Base-by-base conservation (phyloP, 2,113 vertebrate species). In the Paradisaea rubra region DNA sequence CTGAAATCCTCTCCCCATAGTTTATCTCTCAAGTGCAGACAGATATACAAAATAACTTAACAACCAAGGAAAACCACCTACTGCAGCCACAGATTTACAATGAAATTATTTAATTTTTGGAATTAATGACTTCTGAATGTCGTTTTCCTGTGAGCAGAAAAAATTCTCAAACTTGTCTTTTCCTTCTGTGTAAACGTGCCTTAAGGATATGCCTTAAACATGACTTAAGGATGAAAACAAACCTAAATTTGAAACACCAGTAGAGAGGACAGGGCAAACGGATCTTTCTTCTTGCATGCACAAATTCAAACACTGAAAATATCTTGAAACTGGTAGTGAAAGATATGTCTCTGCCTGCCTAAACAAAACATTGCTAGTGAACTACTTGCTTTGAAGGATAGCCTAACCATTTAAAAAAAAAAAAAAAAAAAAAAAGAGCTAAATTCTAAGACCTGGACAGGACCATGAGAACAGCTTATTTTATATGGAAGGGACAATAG, bases 361-460 rank as follows among this genome's bases (percentile, higher is more conserved):
- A 91, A 97, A 97, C 78, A 94, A 95, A 96, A 76, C 25, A 89
- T 74, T 95, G 86, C 91, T 81, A 80, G 85, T 95, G 85, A 95
- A 93, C 61, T 53, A 59, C 53, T 91, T 89, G 59, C 52, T 96
- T 93, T 81, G 37, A 81, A 64, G 61, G 81, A 31, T 52, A 91
- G 74, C 53, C 69, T 94, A 85, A 72, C 54, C 74, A 77, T 49
- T 16, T 23, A 23, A 21, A 35, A 5, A 12, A 23, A 21, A 25
- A 66, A 66, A 20, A 86, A 69, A 56, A 31, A 88, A 68, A 49
- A n/a, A 61, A 8, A 53, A 49, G 2, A 71, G 44, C 63, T 76
- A 77, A 45, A 86, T 89, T 81, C 69, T 18, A 63, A 91, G 74
- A 81, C 69, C 2, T 68, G 53, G 53, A 70, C 20, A 73, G 66